Base-by-base conservation (phyloP, 1,140 invertebrate genomes). In the Formica exsecta region DNA sequence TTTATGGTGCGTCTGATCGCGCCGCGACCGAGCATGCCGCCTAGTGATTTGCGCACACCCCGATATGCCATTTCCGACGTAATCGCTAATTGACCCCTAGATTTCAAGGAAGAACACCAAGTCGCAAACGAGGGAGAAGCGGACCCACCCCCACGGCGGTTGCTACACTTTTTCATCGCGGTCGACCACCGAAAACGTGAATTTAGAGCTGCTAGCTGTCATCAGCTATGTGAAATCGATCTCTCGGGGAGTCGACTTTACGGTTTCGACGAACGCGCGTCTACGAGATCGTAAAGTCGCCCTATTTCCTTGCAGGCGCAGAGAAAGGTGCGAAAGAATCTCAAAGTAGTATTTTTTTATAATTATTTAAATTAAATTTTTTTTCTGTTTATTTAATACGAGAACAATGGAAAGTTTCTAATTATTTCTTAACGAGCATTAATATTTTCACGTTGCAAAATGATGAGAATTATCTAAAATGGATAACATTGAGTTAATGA, bases 21-120 rank as follows among this genome's bases (percentile, higher is more conserved):
- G 64, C 70, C 86, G 64, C 57, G 77, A 19, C 16, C 54, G 54
- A 44, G 16, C 84, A 22, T 25, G 89, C 89, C 89, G 89, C 89
- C 89, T 86, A 90, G 89, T 90, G 85, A 90, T 90, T 90, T 90
- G 77, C 64, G 22, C 88, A 87, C 61, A 57, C 41, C 54, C 73
- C 86, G 89, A 90, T 90, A 81, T 84, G 75, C 64, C 86, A 79
- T 90, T 86, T 90, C 48, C 59, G 48, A 29, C 54, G 80, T 90
- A 90, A 90, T 90, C 89, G 89, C 64, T 89, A 90, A 90, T 90
- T 86, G 68, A 54, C 86, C 81, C 54, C 44, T 70, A 54, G 61
- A 76, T 85, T 90, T 87, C 86, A 81, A 41, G 62, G 76, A 87
- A 90, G 76, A 41, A 44, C 66, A 86, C 75, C 81, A 85, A 80